A percentile compares a stretch with the other conserved stretches of the same genome.
phyloP scores from a whole-genome alignment of 2,797 vertebrate genomes.

The Pangasius djambal region DNA sequence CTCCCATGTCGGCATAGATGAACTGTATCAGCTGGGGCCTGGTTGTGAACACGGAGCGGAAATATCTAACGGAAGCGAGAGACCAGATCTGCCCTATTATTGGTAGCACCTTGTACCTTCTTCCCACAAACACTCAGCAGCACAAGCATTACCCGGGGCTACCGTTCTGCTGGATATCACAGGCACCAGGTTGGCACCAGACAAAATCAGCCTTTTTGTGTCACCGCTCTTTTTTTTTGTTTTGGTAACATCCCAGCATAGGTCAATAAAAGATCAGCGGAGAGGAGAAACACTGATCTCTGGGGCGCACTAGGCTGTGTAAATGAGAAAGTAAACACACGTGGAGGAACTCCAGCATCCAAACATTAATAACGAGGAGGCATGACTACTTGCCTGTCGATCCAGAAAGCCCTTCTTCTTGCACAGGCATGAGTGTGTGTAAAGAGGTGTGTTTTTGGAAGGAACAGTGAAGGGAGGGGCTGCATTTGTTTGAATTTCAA shows the following conservation, averaged over 20 bases:
- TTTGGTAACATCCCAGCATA: not conserved
- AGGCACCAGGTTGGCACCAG: not conserved
- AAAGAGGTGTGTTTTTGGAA: not conserved
- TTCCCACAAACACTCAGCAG: constrained; percentile 12
- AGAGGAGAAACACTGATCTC: not conserved
- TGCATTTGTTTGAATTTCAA: constrained; percentile 6
- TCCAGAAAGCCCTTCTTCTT: not conserved
- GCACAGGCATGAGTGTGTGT: not conserved
- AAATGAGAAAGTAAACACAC: not conserved
- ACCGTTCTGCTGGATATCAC: constrained; percentile 22
- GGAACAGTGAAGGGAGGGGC: not conserved
- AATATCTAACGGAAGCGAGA: constrained; percentile 48
- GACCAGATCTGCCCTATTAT: not conserved
- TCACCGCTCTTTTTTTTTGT: not conserved
- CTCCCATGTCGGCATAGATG: constrained; percentile 57
- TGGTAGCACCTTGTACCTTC: not conserved
- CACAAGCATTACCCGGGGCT: constrained; percentile 18
- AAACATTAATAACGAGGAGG: not conserved
- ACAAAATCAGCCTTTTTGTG: not conserved
- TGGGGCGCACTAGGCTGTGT: not conserved
- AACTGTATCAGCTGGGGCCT: constrained; percentile 59
- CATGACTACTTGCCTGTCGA: not conserved
- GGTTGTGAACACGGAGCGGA: constrained; percentile 48
- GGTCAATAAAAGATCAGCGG: no score
- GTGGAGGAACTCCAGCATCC: not conserved